These are phyloP conservation scores for Smutsia gigantea DNA, from an alignment of 2,797 vertebrate genomes.

Conservation along the genomic window DNA sequence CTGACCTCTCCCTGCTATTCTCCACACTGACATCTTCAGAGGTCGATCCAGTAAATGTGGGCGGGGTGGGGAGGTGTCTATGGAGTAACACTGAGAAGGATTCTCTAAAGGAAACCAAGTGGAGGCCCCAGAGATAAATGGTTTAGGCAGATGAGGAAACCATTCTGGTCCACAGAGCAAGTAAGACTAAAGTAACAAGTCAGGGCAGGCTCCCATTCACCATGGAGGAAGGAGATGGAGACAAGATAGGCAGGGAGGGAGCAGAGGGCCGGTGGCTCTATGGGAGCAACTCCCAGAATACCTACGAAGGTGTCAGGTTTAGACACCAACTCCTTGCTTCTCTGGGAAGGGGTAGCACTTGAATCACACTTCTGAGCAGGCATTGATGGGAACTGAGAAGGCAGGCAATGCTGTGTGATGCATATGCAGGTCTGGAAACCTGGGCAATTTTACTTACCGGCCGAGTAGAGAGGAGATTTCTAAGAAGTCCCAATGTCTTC, in stretches of 20 bases:
- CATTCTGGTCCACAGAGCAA: background rate
- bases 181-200: slow-evolving; percentile 9
- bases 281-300: background rate
- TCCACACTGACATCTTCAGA: background rate
- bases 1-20: background rate
- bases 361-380: background rate
- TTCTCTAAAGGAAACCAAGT: slow-evolving; percentile 2
- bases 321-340: background rate
- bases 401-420: background rate
- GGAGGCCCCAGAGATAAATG: background rate
- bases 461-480: slow-evolving; percentile 96
- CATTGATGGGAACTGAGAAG: background rate
- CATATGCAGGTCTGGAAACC: background rate
- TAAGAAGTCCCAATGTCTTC: slow-evolving; percentile 98
- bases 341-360: background rate
- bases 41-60: background rate
- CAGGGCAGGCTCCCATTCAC: background rate
- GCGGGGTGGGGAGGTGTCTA: background rate
- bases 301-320: background rate
- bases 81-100: background rate
- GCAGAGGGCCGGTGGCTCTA: background rate
- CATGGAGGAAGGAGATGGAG: background rate
- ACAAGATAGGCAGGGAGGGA: background rate
- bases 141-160: slow-evolving; percentile 15
- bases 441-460: slow-evolving; percentile 90